Conservation (phyloP, 2,113 vertebrate species). For the Andinoacara biseriatus region DNA sequence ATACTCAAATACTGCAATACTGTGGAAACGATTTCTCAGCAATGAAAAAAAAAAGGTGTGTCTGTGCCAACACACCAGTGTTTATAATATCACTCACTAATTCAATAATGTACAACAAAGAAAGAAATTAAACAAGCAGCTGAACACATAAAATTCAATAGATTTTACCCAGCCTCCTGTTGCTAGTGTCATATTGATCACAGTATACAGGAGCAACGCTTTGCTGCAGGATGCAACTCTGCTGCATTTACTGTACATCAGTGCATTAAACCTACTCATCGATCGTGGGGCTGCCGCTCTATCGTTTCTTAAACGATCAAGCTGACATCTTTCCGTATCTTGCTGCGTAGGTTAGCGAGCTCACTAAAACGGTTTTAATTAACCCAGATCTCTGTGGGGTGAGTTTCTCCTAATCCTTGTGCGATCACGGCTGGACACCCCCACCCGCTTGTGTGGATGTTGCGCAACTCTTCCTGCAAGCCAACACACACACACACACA, state of each 20-base stretch:
- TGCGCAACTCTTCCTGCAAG: conserved; percentile 54
- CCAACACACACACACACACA: not conserved
- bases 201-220: not conserved
- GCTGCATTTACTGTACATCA: conserved; percentile 9
- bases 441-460: conserved; percentile 44
- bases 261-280: conserved; percentile 4
- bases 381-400: conserved; percentile 73
- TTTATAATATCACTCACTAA: not conserved
- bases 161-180: not conserved
- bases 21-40: not conserved
- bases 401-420: conserved; percentile 69
- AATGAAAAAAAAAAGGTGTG: not conserved
- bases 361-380: conserved; percentile 74
- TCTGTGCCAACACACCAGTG: not conserved
- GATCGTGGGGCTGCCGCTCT: conserved; percentile 35
- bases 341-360: conserved; percentile 54
- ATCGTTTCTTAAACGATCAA: conserved; percentile 69
- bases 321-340: conserved; percentile 49
- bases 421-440: conserved; percentile 37
- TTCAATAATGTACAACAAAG: not conserved
- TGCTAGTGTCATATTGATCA: not conserved
- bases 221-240: not conserved
- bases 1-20: not conserved
- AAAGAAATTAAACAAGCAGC: not conserved
- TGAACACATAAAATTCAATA: not conserved